Evolutionary conservation across 1,140 invertebrate genomes (phyloP), one percentile per base, ranked within the genome.

Genomic region (Lutraria rhynchaena): DNA sequence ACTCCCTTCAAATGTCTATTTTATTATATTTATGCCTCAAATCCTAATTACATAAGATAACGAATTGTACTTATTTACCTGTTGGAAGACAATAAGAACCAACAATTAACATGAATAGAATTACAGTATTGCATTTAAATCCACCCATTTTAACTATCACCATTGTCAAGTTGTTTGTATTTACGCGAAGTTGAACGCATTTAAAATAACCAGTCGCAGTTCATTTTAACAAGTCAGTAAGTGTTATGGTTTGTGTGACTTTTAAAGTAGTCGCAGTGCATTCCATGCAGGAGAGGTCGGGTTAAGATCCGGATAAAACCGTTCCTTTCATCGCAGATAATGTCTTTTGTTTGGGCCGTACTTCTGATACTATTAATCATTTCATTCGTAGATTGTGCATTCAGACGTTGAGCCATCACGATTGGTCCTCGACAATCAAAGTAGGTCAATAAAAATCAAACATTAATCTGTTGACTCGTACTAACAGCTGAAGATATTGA

Each of bases 281-380:
- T 19, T 49, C 44, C 3, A 46, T 1, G 63, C 29, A 67, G 63
- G 63, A 41, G 41, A 67, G 7, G 41, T 27, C 22, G 13, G 19
- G 41, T 31, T 0, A 19, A 67, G 49, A 27, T 67, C 41, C 63
- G 63, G 41, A 41, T 67, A 37, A 67, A 44, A 29, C 63, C 63
- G 44, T 49, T 67, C 63, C 44, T 67, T 67, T 67, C 63, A 67
- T 49, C 22, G 29, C 27, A 49, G 63, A 67, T 49, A 67, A 49
- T 67, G 41, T 49, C 37, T 41, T 41, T 41, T 41, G 15, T 41
- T 7, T 15, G 37, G 15, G 15, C 37, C 37, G 15, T 7, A 15
- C 15, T 7, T 15, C 37, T 41, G 5, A 41, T 7, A 15, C 15
- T 41, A 41, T 41, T 41, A 7, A 41, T 41, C 37, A 41, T 41